Evolutionary conservation across 2,888 invertebrate genomes (phyloP).

Genomic region (Microctonus brassicae): DNA sequence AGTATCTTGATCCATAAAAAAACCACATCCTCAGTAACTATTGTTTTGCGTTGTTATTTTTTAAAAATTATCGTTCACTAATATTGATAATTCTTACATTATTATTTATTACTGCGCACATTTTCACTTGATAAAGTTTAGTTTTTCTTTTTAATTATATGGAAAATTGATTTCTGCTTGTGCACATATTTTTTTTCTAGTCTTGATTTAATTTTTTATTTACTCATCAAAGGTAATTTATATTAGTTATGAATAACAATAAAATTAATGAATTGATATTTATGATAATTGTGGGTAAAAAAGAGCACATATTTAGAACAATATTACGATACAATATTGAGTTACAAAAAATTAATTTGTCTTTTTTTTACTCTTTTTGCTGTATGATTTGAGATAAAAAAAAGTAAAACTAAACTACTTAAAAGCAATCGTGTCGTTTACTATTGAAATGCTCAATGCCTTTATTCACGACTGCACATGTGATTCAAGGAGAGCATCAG

Average conservation of each 20-base stretch:
- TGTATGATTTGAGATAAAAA: neutral
- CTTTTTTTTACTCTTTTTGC: neutral
- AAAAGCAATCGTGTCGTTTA: conserved; percentile 5
- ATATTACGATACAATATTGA: neutral
- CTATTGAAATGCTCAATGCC: conserved; percentile 36
- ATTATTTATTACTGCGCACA: neutral
- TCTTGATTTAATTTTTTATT: neutral
- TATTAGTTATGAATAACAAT: neutral
- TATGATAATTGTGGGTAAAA: neutral
- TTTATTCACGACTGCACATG: conserved; percentile 42
- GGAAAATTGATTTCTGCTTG: neutral
- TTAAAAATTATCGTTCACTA: neutral
- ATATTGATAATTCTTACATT: neutral
- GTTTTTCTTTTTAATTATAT: neutral
- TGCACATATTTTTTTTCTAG: neutral
- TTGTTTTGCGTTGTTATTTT: conserved; percentile 9
- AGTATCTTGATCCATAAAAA: conserved; percentile 7
- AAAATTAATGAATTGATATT: neutral
- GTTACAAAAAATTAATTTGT: neutral
- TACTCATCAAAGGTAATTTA: neutral
- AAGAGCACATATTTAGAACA: neutral
- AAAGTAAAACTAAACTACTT: conserved; percentile 1
- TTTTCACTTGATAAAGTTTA: neutral
- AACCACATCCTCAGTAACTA: conserved; percentile 39
- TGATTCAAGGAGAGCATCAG: conserved; percentile 39